Percentiles rank a stretch among this genome's conserved stretches.
Evolutionary conservation across 1,140 invertebrate species (phyloP).

Genomic region (Drosophila parvula): DNA sequence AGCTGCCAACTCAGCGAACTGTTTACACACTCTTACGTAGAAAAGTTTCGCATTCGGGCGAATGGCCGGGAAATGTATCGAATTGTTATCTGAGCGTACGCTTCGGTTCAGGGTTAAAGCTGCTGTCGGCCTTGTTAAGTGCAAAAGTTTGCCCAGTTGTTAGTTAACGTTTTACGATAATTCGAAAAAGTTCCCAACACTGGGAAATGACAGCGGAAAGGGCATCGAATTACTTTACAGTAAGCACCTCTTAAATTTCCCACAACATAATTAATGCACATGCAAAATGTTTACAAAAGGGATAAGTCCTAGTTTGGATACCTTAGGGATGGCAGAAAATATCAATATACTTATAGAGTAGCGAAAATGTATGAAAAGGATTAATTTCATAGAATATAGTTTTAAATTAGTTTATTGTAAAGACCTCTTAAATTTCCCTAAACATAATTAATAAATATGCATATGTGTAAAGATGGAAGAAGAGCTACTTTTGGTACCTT

Average conservation of each 20-base stretch:
- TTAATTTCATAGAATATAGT: no score
- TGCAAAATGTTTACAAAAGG: neutral
- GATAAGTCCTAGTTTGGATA: neutral
- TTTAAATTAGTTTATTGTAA: no score
- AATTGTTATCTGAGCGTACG: slow-evolving; percentile 28
- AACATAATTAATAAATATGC: no score
- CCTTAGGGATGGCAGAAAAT: no score
- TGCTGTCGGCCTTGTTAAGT: slow-evolving; percentile 32
- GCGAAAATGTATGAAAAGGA: no score
- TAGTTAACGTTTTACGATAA: slow-evolving; percentile 55
- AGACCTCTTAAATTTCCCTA: no score
- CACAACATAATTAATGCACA: slow-evolving; percentile 5
- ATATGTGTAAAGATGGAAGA: no score
- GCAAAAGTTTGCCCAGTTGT: slow-evolving; percentile 46
- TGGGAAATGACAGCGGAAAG: neutral
- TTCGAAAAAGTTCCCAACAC: slow-evolving; percentile 30
- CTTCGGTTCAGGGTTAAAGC: slow-evolving; percentile 18
- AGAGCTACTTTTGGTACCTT: no score
- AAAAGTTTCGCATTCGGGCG: slow-evolving; percentile 42
- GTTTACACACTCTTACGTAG: slow-evolving; percentile 46
- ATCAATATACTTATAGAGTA: no score
- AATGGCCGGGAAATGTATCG: slow-evolving; percentile 27
- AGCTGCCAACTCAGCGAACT: slow-evolving; percentile 53
- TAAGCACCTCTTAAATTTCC: neutral
- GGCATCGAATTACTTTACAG: slow-evolving; percentile 14